Percentiles rank a stretch among this genome's conserved stretches.
These are phyloP conservation scores for Falco naumanni DNA, from an alignment of 2,797 vertebrate species.

Conservation along the genomic window DNA sequence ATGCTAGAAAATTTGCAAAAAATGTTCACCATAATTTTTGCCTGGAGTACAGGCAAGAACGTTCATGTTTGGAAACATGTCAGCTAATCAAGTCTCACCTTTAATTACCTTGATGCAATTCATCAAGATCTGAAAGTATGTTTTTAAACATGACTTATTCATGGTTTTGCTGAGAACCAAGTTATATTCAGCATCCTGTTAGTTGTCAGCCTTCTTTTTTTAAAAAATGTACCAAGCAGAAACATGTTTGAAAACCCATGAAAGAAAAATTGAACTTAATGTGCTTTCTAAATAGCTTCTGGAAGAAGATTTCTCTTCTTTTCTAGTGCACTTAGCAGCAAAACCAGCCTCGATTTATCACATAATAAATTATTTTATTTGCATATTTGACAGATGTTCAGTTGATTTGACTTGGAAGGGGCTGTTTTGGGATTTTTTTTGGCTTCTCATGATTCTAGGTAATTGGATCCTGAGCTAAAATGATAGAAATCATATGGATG, in stretches of 20 bases:
- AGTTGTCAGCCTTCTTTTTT: neutral
- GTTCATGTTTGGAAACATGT: conserved; percentile 55
- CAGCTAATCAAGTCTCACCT: conserved; percentile 58
- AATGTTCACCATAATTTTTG: conserved; percentile 41
- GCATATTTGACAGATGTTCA: conserved; percentile 5
- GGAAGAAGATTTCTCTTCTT: conserved; percentile 13
- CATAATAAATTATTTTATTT: conserved; percentile 4
- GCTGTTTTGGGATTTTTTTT: neutral
- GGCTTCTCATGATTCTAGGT: neutral
- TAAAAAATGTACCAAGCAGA: neutral
- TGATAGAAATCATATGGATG: neutral
- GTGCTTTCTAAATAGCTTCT: conserved; percentile 30
- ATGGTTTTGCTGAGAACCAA: conserved; percentile 30
- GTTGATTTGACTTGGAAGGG: conserved; percentile 8
- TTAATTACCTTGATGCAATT: conserved; percentile 56
- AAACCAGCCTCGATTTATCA: neutral
- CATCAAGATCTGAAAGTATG: conserved; percentile 40
- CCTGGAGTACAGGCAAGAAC: conserved; percentile 54
- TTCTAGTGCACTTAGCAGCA: neutral
- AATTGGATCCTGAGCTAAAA: neutral
- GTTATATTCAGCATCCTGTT: neutral
- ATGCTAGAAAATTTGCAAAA: conserved; percentile 37
- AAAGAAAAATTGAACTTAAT: conserved; percentile 8
- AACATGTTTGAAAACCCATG: conserved; percentile 18
- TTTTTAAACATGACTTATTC: conserved; percentile 46